Evolutionary conservation across 2,113 vertebrate genomes (phyloP).

Genomic region (Bothrops jararaca): DNA sequence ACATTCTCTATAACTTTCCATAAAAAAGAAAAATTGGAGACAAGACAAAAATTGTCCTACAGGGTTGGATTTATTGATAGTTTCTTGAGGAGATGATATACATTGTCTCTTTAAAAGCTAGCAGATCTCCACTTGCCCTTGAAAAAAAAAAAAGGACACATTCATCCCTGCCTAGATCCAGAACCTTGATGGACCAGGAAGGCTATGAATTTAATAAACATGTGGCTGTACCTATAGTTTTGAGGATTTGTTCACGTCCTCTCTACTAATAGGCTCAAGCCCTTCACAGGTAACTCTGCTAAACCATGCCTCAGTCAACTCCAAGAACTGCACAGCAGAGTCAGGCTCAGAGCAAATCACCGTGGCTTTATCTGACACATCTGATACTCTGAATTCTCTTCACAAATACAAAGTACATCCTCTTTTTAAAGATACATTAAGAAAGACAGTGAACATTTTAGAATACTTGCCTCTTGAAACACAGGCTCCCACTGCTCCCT

Average conservation of each 20-base stretch:
- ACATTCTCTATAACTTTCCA: neutral
- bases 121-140: neutral
- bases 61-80: neutral
- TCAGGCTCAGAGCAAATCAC: neutral
- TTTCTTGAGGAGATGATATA: neutral
- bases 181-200: neutral
- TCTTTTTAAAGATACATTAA: neutral
- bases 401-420: neutral
- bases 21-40: neutral
- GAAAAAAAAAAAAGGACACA: neutral
- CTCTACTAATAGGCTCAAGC: neutral
- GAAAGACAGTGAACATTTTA: neutral
- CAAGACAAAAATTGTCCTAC: neutral
- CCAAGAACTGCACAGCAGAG: neutral
- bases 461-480: slow-evolving; percentile 86
- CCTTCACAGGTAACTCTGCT: neutral
- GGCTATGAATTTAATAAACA: neutral
- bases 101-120: neutral
- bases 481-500: slow-evolving; percentile 97
- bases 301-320: neutral
- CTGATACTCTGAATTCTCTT: neutral
- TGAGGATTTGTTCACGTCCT: neutral
- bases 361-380: neutral
- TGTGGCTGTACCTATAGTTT: neutral
- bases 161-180: neutral